phyloP scores from a whole-genome alignment of 2,113 vertebrate genomes.

The Enhydra lutris region DNA sequence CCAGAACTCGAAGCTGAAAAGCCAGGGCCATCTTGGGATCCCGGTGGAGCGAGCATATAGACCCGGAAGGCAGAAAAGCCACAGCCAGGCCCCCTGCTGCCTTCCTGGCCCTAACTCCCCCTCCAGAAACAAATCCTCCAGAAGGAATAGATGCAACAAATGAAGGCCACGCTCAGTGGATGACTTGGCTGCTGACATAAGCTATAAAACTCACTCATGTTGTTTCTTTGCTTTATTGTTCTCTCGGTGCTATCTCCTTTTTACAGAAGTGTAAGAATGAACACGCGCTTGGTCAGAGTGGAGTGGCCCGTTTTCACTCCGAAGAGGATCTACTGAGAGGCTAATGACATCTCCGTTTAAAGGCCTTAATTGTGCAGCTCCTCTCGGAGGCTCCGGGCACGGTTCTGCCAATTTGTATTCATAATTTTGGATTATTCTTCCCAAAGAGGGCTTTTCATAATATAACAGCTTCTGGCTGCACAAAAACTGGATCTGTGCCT shows the following conservation, averaged over 20 bases:
- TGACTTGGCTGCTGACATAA: neutral
- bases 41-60: neutral
- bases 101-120: neutral
- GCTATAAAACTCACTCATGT: neutral
- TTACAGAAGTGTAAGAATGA: neutral
- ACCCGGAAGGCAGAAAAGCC: neutral
- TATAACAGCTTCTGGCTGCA: neutral
- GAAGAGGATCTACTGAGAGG: neutral
- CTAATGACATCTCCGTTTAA: neutral
- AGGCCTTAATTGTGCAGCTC: neutral
- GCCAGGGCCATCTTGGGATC: neutral
- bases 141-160: neutral
- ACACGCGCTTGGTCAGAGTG: neutral
- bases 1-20: neutral
- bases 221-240: neutral
- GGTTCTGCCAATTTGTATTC: neutral
- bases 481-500: neutral
- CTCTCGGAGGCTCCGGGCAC: neutral
- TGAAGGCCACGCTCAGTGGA: neutral
- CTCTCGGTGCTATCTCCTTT: neutral
- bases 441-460: neutral
- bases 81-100: too few relatives aligned
- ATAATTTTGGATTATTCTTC: constrained; percentile 9
- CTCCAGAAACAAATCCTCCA: neutral
- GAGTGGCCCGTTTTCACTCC: neutral